Evolutionary conservation across 2,113 vertebrate genomes (phyloP).

Genomic region (Grantiella picta): DNA sequence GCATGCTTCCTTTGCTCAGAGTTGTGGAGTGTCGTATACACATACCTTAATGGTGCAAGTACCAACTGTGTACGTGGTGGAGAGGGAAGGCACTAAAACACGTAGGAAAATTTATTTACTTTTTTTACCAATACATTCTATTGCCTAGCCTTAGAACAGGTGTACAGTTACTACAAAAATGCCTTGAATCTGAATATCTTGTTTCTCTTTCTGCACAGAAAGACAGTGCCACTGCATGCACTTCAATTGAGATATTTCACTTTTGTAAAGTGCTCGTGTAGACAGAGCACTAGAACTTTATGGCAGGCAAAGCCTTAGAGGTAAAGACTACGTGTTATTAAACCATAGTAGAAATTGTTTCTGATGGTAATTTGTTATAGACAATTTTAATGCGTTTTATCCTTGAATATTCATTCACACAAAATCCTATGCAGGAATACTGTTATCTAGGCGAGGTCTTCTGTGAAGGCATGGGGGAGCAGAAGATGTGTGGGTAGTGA

Average conservation of each 20-base stretch:
- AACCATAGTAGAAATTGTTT: background rate
- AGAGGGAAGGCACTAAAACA: background rate
- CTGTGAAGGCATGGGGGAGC: background rate
- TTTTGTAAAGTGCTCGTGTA: accelerated
- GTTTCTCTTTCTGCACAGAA: background rate
- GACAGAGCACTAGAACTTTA: background rate
- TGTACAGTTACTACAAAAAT: background rate
- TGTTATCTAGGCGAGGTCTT: background rate
- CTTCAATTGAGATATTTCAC: background rate
- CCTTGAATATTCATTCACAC: background rate
- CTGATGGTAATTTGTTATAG: background rate
- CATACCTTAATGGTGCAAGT: background rate
- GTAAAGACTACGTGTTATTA: background rate
- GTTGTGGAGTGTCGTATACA: background rate
- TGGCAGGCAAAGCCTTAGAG: background rate
- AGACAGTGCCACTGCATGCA: background rate
- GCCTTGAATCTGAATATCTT: background rate
- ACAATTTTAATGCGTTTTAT: background rate
- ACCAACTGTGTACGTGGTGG: background rate
- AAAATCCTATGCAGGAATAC: background rate
- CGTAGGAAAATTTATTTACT: background rate
- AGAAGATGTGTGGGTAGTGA: background rate
- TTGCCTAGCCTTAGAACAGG: background rate
- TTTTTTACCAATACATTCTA: background rate
- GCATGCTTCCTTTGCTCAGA: background rate